Evolutionary conservation across 2,888 invertebrate genomes (phyloP), one percentile per base, ranked within the genome.

Genomic region (Anarsia innoxiella): DNA sequence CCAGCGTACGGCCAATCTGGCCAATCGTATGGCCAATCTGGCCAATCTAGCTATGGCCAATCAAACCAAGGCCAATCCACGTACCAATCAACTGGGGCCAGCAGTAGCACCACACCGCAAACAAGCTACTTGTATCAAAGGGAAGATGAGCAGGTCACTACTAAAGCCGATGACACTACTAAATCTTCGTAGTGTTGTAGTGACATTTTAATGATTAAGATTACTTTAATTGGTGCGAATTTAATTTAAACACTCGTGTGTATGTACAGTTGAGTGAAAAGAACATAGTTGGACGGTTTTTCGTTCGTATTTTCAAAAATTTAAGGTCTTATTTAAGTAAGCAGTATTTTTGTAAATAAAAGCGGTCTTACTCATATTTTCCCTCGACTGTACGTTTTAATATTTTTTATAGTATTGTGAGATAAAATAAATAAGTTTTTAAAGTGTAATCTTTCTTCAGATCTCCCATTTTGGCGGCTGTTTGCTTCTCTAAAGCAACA

Each of bases 81-180:
- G 10, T 33, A 44, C 16, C 43, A 31, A 36, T 26, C 40, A 16
- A 39, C 39, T 3, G 53, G 53, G n/a, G 41, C 36, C 13, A 59
- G 59, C 27, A 71, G 65, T 41, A 77, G 66, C 42, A 80, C 82
- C 0, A 82, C 83, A 0, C 79, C 70, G 2, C 84, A 76, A 14
- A 88, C 87, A 8, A 87, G 84, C 49, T 88, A 88, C 51, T 66
- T 88, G 40, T 88, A 87, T 49, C 85, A 86, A 39, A 73, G 88
- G 25, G 73, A 86, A 56, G 65, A 86, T 59, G 59, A 79, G 49
- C 57, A 72, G 26, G 72, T 80, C 14, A 79, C 83, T 2, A 67
- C 66, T 4, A 73, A 72, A 39, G 48, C 56, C 3, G 71, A 76
- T 13, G 77, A 74, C 6, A 70, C 78, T 19, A 82, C 84, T 2